Conservation (phyloP, 2,888 invertebrate genomes). For the Hesperia comma region DNA sequence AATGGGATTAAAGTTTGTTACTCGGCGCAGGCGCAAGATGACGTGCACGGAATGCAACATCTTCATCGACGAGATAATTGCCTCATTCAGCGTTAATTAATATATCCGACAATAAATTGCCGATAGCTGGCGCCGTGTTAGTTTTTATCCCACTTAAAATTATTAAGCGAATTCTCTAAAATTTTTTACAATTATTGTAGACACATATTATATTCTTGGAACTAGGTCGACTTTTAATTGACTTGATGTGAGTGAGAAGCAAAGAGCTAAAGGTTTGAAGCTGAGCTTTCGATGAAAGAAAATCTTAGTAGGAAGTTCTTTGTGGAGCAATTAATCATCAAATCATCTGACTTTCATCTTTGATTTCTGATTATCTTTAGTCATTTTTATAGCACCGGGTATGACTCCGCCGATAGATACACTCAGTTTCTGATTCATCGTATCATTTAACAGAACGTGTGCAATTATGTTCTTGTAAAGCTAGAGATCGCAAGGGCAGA, state of each 20-base stretch:
- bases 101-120: slow-evolving; percentile 52
- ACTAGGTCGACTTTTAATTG: too few species aligned
- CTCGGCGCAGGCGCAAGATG: slow-evolving; percentile 58
- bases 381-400: neutral
- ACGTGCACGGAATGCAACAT: slow-evolving; percentile 56
- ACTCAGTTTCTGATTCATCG: slow-evolving; percentile 53
- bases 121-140: slow-evolving; percentile 1
- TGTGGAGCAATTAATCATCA: neutral
- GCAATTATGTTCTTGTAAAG: slow-evolving; percentile 72
- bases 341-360: neutral
- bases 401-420: slow-evolving; percentile 6
- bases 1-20: slow-evolving; percentile 70
- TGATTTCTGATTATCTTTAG: neutral
- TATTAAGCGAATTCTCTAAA: neutral
- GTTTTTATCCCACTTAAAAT: slow-evolving; percentile 4
- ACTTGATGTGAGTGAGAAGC: too few species aligned
- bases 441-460: slow-evolving; percentile 68
- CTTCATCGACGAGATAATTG: slow-evolving; percentile 54
- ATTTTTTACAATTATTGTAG: neutral
- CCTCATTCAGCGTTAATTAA: slow-evolving; percentile 56
- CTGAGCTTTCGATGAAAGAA: too few species aligned
- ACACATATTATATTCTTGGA: neutral
- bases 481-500: slow-evolving; percentile 78
- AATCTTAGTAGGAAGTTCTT: neutral
- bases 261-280: too few species aligned